These are phyloP conservation scores for Microcebus griseorufus DNA, from an alignment of 2,113 vertebrate genomes.

Conservation along the genomic window DNA sequence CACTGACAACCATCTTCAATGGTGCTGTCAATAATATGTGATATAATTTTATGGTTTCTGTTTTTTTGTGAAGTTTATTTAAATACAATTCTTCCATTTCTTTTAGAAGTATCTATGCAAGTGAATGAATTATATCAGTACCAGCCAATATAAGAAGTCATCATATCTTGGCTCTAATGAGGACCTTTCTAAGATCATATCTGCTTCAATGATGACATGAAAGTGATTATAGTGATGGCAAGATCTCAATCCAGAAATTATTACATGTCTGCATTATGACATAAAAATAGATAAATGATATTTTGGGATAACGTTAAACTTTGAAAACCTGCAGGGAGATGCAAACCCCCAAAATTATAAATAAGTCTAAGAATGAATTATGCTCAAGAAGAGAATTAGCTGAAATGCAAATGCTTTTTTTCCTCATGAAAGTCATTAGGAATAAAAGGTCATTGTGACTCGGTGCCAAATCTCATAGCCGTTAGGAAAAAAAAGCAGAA, in stretches of 20 bases:
- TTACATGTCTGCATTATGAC: neutral
- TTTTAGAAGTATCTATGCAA: neutral
- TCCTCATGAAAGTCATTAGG: conserved; percentile 16
- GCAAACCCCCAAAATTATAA: neutral
- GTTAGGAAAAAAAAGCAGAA: neutral
- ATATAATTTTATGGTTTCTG: neutral
- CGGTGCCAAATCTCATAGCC: conserved; percentile 12
- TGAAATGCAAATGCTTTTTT: conserved; percentile 29
- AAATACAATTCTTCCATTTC: neutral
- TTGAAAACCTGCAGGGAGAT: neutral
- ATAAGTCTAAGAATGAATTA: conserved; percentile 1
- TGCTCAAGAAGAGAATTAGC: conserved; percentile 3
- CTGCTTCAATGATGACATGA: neutral
- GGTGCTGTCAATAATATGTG: neutral
- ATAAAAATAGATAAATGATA: conserved; percentile 36
- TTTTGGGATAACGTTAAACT: neutral
- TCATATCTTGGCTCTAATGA: conserved; percentile 15
- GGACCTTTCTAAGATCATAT: neutral
- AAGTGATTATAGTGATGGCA: neutral
- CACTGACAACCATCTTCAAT: neutral
- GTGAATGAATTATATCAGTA: conserved; percentile 18
- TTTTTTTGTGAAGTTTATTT: conserved; percentile 29
- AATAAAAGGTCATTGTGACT: conserved; percentile 28
- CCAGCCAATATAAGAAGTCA: conserved; percentile 6
- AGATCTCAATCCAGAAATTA: neutral